Conservation (phyloP, 2,797 vertebrate genomes). For the Macropodus opercularis region DNA sequence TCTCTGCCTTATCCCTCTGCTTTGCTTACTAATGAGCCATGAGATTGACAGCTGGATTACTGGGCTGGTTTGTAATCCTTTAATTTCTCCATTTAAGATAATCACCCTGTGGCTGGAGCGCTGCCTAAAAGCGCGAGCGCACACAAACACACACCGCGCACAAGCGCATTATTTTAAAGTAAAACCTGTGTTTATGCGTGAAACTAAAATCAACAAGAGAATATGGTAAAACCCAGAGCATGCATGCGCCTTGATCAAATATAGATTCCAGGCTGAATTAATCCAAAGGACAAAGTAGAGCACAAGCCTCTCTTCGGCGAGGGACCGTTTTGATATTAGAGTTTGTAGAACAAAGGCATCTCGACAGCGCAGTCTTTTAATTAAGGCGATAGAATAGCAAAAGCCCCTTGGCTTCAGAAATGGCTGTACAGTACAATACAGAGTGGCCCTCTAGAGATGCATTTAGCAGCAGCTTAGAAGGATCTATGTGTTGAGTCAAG, state of each 20-base stretch:
- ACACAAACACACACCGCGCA: conserved; percentile 16
- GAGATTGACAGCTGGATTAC: conserved; percentile 81
- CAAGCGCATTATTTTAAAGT: conserved; percentile 25
- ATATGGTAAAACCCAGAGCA: conserved; percentile 32
- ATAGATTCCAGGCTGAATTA: conserved; percentile 59
- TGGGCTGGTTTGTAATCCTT: conserved; percentile 79
- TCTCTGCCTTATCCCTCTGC: conserved; percentile 38
- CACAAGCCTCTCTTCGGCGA: conserved; percentile 32
- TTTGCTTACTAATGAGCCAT: conserved; percentile 79
- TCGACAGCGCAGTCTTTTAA: conserved; percentile 70
- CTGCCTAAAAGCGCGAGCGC: conserved; percentile 42
- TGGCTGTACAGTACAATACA: conserved; percentile 40
- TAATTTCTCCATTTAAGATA: conserved; percentile 85
- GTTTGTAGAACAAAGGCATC: conserved; percentile 70
- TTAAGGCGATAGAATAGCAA: conserved; percentile 65
- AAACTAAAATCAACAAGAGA: conserved; percentile 43
- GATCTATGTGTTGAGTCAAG: conserved; percentile 57
- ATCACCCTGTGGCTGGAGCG: conserved; percentile 74
- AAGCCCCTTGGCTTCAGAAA: conserved; percentile 56
- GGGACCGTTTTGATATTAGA: conserved; percentile 66
- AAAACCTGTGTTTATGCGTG: conserved; percentile 35
- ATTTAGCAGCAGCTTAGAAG: conserved; percentile 58
- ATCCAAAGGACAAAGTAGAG: conserved; percentile 60
- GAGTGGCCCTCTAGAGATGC: conserved; percentile 57
- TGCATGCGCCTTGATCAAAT: conserved; percentile 48